Conservation (phyloP, 2,888 invertebrate species). For the Polyploca ridens region DNA sequence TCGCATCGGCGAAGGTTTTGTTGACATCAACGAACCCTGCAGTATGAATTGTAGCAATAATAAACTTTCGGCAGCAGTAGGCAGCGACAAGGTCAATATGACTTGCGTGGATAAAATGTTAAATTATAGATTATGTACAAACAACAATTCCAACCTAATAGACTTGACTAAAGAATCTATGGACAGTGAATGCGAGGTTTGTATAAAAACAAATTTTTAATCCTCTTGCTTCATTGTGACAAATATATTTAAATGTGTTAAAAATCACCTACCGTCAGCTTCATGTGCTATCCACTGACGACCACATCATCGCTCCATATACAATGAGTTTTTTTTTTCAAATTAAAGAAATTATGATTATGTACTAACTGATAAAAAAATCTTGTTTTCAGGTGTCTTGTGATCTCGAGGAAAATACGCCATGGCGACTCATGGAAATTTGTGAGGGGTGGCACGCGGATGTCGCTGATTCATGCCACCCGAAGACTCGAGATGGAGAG, state of each 20-base stretch:
- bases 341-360: neutral
- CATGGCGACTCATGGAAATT: slow-evolving; percentile 73
- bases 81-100: slow-evolving; percentile 53
- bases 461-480: slow-evolving; percentile 58
- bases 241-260: no score
- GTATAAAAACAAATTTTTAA: neutral
- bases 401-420: slow-evolving; percentile 53
- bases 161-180: slow-evolving; percentile 33
- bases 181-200: slow-evolving; percentile 50
- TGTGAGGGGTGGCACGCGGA: slow-evolving; percentile 76
- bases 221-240: no score
- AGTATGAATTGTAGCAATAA: slow-evolving; percentile 52
- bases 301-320: no score
- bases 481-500: slow-evolving; percentile 48
- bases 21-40: slow-evolving; percentile 68
- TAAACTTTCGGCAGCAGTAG: slow-evolving; percentile 43
- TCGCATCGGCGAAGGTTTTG: slow-evolving; percentile 53
- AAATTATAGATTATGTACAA: slow-evolving; percentile 54
- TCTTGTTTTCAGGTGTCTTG: slow-evolving; percentile 59
- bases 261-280: no score
- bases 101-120: slow-evolving; percentile 59
- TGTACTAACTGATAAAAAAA: slow-evolving; percentile 9
- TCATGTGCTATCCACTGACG: no score
- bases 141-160: slow-evolving; percentile 32
- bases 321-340: neutral